Evolutionary conservation across 2,888 invertebrate genomes (phyloP).

Genomic region (Cancer borealis): DNA sequence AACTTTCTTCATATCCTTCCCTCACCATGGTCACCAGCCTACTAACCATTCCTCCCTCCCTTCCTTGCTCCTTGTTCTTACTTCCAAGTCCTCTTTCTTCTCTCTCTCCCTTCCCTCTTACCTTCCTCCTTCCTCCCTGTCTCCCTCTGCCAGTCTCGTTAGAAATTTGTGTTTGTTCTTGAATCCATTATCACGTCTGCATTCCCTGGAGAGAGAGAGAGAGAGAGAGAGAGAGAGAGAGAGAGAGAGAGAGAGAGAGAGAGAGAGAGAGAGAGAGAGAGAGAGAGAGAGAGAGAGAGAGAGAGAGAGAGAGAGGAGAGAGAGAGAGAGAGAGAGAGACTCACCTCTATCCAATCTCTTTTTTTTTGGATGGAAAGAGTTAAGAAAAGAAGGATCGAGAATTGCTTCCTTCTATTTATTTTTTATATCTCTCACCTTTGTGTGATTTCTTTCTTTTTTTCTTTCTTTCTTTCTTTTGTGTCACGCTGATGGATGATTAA

Average conservation of each 20-base stretch:
- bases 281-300: conserved; percentile 43
- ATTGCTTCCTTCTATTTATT: neutral
- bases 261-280: conserved; percentile 2
- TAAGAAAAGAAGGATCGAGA: neutral
- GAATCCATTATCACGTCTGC: neutral
- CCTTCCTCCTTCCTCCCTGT: neutral
- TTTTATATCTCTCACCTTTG: no score
- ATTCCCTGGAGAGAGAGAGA: neutral
- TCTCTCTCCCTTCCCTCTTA: no score
- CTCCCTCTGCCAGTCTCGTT: neutral
- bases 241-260: neutral
- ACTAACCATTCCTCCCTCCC: neutral
- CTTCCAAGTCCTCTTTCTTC: neutral
- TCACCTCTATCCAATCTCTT: neutral
- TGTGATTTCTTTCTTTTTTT: neutral
- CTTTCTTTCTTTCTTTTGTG: neutral
- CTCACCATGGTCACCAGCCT: neutral
- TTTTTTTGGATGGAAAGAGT: neutral
- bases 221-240: neutral
- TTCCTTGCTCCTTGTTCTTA: neutral
- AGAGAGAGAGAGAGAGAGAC: conserved; percentile 39
- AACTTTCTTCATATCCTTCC: no score
- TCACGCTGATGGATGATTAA: neutral
- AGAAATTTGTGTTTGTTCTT: neutral
- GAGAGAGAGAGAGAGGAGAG: neutral